These are phyloP conservation scores for Xenops minutus DNA, from an alignment of 2,797 vertebrate species.

Conservation along the genomic window DNA sequence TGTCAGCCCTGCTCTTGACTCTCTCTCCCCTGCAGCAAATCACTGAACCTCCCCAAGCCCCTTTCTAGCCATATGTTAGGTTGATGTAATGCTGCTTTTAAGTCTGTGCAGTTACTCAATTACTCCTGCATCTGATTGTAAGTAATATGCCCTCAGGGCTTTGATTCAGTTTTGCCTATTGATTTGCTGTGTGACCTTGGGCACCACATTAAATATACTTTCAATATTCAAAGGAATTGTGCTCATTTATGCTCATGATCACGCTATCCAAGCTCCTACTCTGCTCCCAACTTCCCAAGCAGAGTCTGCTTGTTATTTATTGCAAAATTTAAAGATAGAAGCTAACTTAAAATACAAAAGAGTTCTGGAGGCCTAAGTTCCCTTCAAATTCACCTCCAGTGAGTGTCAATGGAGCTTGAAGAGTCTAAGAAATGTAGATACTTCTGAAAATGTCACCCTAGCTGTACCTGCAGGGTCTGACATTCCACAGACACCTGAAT, in stretches of 20 bases:
- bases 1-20: neutral
- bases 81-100: neutral
- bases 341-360: neutral
- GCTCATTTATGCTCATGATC: neutral
- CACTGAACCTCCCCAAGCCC: neutral
- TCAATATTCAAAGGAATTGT: neutral
- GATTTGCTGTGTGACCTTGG: constrained; percentile 17
- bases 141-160: neutral
- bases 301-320: neutral
- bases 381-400: neutral
- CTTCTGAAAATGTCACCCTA: constrained; percentile 17
- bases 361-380: neutral
- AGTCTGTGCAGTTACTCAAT: neutral
- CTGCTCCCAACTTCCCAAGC: neutral
- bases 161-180: neutral
- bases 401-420: neutral
- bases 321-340: neutral
- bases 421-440: neutral
- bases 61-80: neutral
- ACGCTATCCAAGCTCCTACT: neutral
- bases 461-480: constrained; percentile 11
- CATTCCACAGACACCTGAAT: neutral
- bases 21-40: neutral
- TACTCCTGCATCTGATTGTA: neutral
- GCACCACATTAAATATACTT: neutral